Evolutionary conservation across 2,113 vertebrate species (phyloP).

Genomic region (Centropristis striata): DNA sequence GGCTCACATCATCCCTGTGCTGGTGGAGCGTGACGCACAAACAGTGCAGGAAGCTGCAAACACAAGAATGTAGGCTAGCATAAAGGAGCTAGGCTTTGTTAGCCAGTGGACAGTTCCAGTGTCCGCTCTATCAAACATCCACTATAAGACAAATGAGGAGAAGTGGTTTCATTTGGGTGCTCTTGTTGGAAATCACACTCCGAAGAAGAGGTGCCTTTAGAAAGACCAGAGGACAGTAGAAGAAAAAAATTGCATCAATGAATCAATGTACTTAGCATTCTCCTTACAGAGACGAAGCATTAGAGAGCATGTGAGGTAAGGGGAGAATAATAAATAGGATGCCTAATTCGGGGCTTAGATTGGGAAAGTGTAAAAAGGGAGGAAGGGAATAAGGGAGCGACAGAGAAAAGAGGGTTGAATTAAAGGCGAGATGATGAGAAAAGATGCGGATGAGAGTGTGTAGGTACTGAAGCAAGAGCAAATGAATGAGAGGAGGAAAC

Average conservation of each 20-base stretch:
- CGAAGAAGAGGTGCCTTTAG: neutral
- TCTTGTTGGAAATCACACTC: conserved; percentile 2
- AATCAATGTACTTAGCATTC: conserved; percentile 54
- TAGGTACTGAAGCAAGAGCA: conserved; percentile 39
- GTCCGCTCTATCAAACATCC: neutral
- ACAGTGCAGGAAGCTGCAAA: neutral
- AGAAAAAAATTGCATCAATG: conserved; percentile 22
- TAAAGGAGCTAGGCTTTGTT: neutral
- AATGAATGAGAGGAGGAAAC: conserved; percentile 38
- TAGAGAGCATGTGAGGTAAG: conserved; percentile 36
- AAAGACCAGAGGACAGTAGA: conserved; percentile 10
- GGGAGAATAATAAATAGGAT: conserved; percentile 54
- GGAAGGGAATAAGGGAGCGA: conserved; percentile 36
- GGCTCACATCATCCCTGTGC: neutral
- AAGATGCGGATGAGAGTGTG: conserved; percentile 21
- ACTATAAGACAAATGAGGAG: conserved; percentile 17
- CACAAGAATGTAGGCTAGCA: neutral
- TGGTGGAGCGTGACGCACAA: neutral
- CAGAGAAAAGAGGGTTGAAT: conserved; percentile 30
- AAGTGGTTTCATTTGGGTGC: neutral
- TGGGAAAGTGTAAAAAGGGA: conserved; percentile 32
- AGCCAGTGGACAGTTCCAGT: neutral
- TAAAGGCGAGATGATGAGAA: conserved; percentile 39
- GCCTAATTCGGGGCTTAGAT: conserved; percentile 52
- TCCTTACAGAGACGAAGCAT: conserved; percentile 26